Evolutionary conservation across 2,888 invertebrate species (phyloP), one percentile per base, ranked within the genome.

Genomic region (Tenthredo amoena): DNA sequence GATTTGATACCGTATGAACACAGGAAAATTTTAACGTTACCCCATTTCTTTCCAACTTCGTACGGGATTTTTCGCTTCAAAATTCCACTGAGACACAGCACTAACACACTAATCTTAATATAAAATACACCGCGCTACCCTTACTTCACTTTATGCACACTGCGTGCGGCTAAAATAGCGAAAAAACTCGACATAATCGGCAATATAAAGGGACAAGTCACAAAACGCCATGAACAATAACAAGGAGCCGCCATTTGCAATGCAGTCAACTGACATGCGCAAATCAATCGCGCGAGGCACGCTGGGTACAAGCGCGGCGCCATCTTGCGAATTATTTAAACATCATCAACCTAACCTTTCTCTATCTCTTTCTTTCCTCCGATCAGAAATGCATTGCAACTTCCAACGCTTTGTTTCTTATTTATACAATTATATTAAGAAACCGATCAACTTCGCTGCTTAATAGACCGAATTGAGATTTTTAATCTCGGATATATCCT

Each of bases 201-300:
- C 90, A 91, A 92, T 92, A 92, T 92, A 92, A 92, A 92, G 92
- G 92, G 92, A 92, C 92, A 92, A 92, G 92, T 93, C 93, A 92
- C 93, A 93, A 93, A 93, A 97, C 97, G 96, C 97, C 97, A 97
- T 97, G 97, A 98, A 98, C 98, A 98, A 98, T 98, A 98, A 98
- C 98, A 98, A 98, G 97, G 96, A 92, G 98, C 97, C 98, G 98
- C 98, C 98, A 98, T 98, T 98, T 98, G 98, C 97, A 98, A 97
- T 98, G 96, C 96, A 92, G 91, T 95, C 96, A 96, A 96, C 95
- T 96, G 96, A 95, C 96, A 95, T 96, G 96, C 96, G 96, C 96
- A 94, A 94, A 94, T 94, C 94, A 93, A 94, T 94, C 91, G 92
- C 93, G 92, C 93, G 91, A 90, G 91, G 93, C 92, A 92, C 87